Percentiles rank a stretch among this genome's conserved stretches.
These are phyloP conservation scores for Stenchaetothrips biformis DNA, from an alignment of 2,888 invertebrate genomes.

Conservation along the genomic window DNA sequence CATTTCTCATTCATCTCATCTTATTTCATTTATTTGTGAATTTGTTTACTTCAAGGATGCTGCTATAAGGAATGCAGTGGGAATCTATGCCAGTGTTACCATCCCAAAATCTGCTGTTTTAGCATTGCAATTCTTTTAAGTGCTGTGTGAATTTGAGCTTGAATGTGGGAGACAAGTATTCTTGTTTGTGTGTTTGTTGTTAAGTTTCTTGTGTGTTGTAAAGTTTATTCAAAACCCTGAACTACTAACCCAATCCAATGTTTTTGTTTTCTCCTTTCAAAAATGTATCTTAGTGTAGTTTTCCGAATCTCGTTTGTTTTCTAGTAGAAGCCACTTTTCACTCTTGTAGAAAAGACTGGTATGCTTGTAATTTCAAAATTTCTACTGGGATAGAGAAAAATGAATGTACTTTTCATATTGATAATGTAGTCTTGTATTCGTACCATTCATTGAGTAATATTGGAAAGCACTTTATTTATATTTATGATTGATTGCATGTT, in stretches of 20 bases:
- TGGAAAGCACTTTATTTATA: neutral
- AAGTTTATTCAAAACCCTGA: neutral
- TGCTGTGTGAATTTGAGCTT: neutral
- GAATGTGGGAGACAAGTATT: neutral
- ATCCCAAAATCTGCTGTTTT: neutral
- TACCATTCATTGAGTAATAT: neutral
- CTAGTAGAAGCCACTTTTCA: neutral
- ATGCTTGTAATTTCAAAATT: neutral
- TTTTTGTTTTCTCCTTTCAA: neutral
- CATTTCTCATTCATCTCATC: neutral
- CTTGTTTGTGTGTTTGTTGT: constrained; percentile 14
- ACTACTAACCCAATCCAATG: constrained; percentile 7
- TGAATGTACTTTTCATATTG: neutral
- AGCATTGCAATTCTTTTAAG: neutral
- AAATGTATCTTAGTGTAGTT: neutral
- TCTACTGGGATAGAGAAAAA: neutral
- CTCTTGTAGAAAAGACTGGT: neutral
- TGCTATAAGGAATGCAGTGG: neutral
- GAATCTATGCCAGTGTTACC: neutral
- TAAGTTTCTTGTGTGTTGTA: constrained; percentile 19
- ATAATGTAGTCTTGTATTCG: neutral
- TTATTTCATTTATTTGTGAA: too few species aligned
- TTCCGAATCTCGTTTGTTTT: neutral
- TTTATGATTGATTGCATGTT: neutral
- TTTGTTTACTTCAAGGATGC: too few species aligned